A percentile compares a stretch with the other conserved stretches of the same genome.
phyloP scores from a whole-genome alignment of 2,113 vertebrate genomes.

The Meles meles region DNA sequence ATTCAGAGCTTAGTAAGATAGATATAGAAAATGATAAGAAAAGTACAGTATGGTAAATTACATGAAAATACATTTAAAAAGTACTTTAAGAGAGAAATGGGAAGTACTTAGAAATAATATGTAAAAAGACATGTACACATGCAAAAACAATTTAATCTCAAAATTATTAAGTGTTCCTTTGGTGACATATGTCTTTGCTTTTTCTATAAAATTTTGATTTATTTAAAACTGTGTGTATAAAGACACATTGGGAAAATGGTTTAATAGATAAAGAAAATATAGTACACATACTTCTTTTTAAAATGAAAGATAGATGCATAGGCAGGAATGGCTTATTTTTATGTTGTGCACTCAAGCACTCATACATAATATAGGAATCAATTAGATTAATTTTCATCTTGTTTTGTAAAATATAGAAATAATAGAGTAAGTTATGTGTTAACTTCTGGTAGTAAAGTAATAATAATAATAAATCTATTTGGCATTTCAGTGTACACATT shows the following conservation, averaged over 20 bases:
- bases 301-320: background rate
- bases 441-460: background rate
- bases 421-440: background rate
- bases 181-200: background rate
- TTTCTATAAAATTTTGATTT: background rate
- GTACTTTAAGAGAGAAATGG: background rate
- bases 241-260: background rate
- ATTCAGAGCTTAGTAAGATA: background rate
- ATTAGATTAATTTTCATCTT: background rate
- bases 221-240: background rate
- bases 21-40: background rate
- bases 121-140: background rate
- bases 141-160: background rate
- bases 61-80: background rate
- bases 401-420: background rate
- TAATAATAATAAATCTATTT: background rate
- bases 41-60: background rate
- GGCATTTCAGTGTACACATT: background rate
- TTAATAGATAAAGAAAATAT: background rate
- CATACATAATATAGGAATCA: background rate
- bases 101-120: background rate
- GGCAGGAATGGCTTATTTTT: background rate
- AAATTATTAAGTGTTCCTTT: background rate
- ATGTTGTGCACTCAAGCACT: background rate
- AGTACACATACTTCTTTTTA: background rate